phyloP scores from a whole-genome alignment of 2,113 vertebrate species.

The Psittacus erithacus region DNA sequence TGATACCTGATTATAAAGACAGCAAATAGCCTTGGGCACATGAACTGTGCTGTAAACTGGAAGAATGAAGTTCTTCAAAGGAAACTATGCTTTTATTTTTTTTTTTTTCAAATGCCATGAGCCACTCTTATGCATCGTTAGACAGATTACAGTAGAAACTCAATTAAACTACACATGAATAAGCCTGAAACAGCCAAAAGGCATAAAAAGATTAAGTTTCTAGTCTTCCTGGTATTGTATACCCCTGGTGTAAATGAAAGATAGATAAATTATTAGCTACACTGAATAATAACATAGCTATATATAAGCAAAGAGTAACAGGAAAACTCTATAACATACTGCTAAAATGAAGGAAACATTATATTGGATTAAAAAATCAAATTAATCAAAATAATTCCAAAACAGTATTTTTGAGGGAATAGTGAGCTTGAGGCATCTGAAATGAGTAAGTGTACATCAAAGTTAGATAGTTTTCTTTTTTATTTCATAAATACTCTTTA shows the following conservation, averaged over 20 bases:
- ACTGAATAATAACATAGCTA: not conserved
- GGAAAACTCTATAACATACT: not conserved
- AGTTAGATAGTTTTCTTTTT: not conserved
- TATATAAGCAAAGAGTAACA: not conserved
- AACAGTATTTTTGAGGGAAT: not conserved
- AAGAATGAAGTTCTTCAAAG: not conserved
- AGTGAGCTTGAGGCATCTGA: not conserved
- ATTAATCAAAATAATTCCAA: not conserved
- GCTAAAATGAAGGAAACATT: not conserved
- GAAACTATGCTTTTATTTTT: not conserved
- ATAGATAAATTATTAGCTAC: not conserved
- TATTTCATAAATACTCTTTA: not conserved
- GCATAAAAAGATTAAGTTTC: not conserved
- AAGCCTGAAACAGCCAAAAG: not conserved
- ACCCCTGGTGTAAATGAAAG: not conserved
- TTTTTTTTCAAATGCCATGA: not conserved
- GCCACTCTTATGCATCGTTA: not conserved
- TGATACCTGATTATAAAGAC: not conserved
- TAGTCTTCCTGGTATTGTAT: not conserved
- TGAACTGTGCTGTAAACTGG: not conserved
- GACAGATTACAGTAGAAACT: not conserved
- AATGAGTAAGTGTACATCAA: not conserved
- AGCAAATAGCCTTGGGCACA: not conserved
- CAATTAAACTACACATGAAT: not conserved
- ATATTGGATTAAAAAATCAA: not conserved